Conservation (phyloP, 1,140 invertebrate species). For the Cylas formicarius region DNA sequence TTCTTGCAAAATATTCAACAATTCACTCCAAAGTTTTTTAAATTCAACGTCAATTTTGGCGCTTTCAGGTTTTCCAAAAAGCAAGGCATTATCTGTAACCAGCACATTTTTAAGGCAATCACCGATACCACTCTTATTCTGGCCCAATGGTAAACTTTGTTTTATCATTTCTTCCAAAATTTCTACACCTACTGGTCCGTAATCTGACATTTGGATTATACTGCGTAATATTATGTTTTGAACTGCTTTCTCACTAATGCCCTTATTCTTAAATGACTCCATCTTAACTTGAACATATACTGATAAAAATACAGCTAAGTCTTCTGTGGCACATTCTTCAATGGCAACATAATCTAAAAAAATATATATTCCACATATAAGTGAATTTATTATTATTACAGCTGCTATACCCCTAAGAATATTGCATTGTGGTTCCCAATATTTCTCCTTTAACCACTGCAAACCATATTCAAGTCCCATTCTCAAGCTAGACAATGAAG, state of each 20-base stretch:
- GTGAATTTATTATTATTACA: background rate
- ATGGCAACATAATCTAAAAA: constrained; percentile 4
- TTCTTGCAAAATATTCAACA: constrained; percentile 25
- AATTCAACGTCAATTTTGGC: constrained; percentile 14
- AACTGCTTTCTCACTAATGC: constrained; percentile 8
- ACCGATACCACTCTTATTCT: background rate
- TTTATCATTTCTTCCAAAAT: constrained; percentile 17
- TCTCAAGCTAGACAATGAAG: constrained; percentile 26
- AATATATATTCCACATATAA: constrained; percentile 6
- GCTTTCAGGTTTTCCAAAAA: constrained; percentile 6
- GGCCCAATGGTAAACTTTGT: constrained; percentile 2
- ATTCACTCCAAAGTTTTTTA: constrained; percentile 20
- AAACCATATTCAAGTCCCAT: constrained; percentile 29
- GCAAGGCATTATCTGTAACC: constrained; percentile 5
- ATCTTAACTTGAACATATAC: constrained; percentile 15
- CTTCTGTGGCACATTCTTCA: background rate
- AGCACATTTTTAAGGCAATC: constrained; percentile 7
- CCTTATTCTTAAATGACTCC: constrained; percentile 7
- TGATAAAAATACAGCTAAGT: constrained; percentile 3
- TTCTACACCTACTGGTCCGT: constrained; percentile 6
- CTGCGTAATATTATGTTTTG: constrained; percentile 7
- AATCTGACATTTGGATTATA: constrained; percentile 5
- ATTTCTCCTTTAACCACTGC: constrained; percentile 33
- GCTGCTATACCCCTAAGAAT: constrained; percentile 21
- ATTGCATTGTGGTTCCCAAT: constrained; percentile 30